Base-by-base conservation (phyloP, 1,140 invertebrate species). In the Luehdorfia chinensis region DNA sequence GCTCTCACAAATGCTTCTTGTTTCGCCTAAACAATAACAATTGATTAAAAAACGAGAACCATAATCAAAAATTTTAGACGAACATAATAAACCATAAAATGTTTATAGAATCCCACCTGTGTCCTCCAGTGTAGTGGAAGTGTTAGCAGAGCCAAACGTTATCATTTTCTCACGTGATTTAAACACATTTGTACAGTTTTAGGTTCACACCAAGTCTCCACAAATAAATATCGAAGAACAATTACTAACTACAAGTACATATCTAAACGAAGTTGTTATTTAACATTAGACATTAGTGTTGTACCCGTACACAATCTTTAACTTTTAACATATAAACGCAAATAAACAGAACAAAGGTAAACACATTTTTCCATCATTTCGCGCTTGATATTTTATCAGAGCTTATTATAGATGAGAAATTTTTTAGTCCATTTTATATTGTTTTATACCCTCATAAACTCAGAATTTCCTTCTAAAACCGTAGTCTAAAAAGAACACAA, bases 1-100 rank as follows among this genome's bases (percentile, higher is more conserved):
- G 81, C 92, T 94, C 54, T 94, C 93, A 47, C 92, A 93, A 65
- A 89, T 87, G 73, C 90, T 91, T 60, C 88, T 87, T 58, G 87
- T 88, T 83, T 90, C 89, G 77, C 84, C 84, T 87, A 74, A 61
- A 81, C n/a, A 73, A 66, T 54, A 62, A 50, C 50, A 39, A n/a
- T 44, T 46, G 34, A 50, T 50, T 56, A 48, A 53, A 55, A n/a
- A n/a, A n/a, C n/a, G n/a, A n/a, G n/a, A 66, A 62, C 46, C 59
- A 48, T n/a, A 59, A 12, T 16, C n/a, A 66, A 69, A 57, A 58
- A 62, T 31, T 37, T 37, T 49, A 44, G 47, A 61, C 49, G 53
- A 45, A 73, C 59, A n/a, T n/a, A n/a, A n/a, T 62, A 58, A 54
- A 66, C 66, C 33, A 28, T 39, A 50, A 25, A 36, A 9, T 60